A percentile compares a stretch with the other conserved stretches of the same genome.
phyloP scores from a whole-genome alignment of 2,113 vertebrate genomes.

The Eulemur macaco region DNA sequence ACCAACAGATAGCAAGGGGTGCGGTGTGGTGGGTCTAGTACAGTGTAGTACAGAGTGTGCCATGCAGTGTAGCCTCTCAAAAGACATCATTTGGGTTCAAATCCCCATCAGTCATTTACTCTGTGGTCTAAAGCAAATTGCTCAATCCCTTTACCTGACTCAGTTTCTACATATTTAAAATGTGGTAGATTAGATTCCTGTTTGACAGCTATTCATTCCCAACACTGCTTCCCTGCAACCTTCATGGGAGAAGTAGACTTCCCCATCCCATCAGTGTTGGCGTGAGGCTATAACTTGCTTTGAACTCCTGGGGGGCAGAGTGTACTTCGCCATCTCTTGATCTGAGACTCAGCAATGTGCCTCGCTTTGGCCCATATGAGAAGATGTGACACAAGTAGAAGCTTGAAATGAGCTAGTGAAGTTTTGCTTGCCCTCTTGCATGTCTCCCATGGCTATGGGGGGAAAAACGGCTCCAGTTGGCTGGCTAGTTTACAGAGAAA shows the following conservation, averaged over 20 bases:
- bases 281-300: background rate
- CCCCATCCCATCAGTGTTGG: too few species aligned
- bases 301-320: background rate
- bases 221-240: background rate
- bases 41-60: background rate
- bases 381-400: background rate
- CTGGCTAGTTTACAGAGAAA: background rate
- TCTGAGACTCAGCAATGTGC: too few species aligned
- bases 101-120: background rate
- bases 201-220: background rate
- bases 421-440: background rate
- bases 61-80: accelerated
- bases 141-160: background rate
- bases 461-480: too few species aligned
- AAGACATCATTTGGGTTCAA: background rate
- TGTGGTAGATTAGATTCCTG: background rate
- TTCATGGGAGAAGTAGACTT: background rate
- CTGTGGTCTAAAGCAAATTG: background rate
- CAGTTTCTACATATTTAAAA: background rate
- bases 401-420: background rate
- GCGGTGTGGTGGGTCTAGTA: accelerated
- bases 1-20: too few species aligned
- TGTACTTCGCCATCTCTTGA: background rate
- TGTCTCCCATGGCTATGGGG: background rate
- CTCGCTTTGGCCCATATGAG: background rate